Base-by-base conservation (phyloP, 2,113 vertebrate species). In the Psilopsiagon aymara region DNA sequence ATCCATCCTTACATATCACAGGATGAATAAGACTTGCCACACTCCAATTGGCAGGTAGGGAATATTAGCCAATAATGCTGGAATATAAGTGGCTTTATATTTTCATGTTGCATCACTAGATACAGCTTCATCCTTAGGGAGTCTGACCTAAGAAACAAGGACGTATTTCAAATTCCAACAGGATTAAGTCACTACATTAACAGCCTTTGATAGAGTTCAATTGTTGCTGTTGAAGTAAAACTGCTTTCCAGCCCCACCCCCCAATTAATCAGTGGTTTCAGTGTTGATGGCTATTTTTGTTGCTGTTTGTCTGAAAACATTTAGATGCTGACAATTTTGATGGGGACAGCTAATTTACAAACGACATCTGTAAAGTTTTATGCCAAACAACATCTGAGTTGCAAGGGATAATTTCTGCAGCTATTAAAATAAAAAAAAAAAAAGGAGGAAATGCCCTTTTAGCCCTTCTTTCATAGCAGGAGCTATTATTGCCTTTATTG, bases 1-100 rank as follows among this genome's bases (percentile, higher is more conserved):
- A 55, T 67, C 63, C 75, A 15, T 35, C 69, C 91, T 88, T 79
- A 6, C 66, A 35, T 86, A 95, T 92, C 94, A 88, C 76, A 81
- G 74, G 59, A 82, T 74, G 95, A 91, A 87, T 78, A 90, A 95
- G 62, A 33, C 88, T 90, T 91, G 90, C 89, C 11, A 43, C 68
- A 77, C 90, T 94, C 66, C 76, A 39, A 35, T 79, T 92, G 95
- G 77, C 96, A 97, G 86, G 75, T 77, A 86, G 82, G 88, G 86
- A 95, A 85, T 84, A 92, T 82, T 79, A 17, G 63, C 86, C 86
- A 96, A 86, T 90, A 95, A 95, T 80, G 75, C 37, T 76, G 86
- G 47, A 86, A 95, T 89, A 82, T 95, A 97, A 98, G 93, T 97
- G 88, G 94, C 88, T 96, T 95, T 95, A 82, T 39, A 37, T 89